Base-by-base conservation (phyloP, 2,113 vertebrate genomes). In the Mellivora capensis region DNA sequence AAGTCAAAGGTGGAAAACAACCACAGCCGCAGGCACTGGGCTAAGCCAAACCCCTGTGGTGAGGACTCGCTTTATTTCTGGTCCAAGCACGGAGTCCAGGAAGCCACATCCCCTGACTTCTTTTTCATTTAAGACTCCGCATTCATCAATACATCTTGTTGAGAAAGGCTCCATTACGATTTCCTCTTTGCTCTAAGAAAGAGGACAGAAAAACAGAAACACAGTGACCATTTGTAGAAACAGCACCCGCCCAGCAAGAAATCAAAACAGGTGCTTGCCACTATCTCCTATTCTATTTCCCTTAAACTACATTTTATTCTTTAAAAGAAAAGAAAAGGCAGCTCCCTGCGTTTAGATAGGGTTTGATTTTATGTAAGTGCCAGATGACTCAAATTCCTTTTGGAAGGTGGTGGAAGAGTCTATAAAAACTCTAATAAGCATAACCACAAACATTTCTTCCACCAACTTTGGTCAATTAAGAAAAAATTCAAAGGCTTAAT, bases 101-200 rank as follows among this genome's bases (percentile, higher is more conserved):
- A 98, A 98, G 96, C 76, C 64, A 83, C 0, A 2, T 62, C 39
- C 31, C 39, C 89, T 31, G 62, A 80, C 90, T 92, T 72, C 91
- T 96, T 97, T 92, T 97, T 96, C 42, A 93, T 91, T 96, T 97
- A 93, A 83, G 84, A 88, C 20, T 88, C 81, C 94, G 96, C 92
- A 76, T 87, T 90, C 90, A 96, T 93, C n/a, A 85, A 0, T 86
- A 87, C 37, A 59, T 62, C 54, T 88, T 52, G 29, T 11, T 79
- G 59, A 81, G 86, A 85, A 79, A 89, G 39, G 15, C 92, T 97
- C 79, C 91, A 44, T 54, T 81, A 96, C 95, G 52, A 20, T 93
- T 25, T 94, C 27, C 54, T 96, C 94, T 74, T 93, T 97, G 71
- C 91, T 87, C 54, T 79, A 61, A 67, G 57, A 98, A 97, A 97